Base-by-base conservation (phyloP, 2,113 vertebrate genomes). In the Oryzias melastigma region DNA sequence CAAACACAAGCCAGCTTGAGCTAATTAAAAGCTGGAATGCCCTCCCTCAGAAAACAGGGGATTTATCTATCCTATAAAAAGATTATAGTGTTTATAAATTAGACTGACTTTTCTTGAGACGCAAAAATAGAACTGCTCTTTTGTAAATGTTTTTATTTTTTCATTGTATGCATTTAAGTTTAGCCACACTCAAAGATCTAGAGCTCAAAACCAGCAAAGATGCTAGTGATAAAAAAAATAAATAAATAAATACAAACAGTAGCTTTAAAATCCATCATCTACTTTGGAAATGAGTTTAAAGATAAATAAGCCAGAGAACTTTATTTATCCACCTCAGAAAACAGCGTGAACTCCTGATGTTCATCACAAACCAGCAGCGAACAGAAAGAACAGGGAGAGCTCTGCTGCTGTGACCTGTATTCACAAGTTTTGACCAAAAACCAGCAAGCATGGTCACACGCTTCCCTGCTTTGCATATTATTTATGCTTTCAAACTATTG, bases 321-420 rank as follows among this genome's bases (percentile, higher is more conserved):
- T 75, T 64, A 77, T 81, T 80, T 72, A 68, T 77, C 58, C 35
- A 24, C 46, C 40, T 58, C 35, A 22, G 42, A 20, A 7, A 40
- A 5, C 4, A 27, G 67, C 44, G 46, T 48, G 61, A 24, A 61
- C 48, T 68, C 35, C 70, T 65, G 16, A 62, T 41, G 46, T 49
- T 58, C 54, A 80, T 62, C 72, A 58, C 42, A 82, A 80, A 81
- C 68, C 45, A n/a, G 53, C 47, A 53, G 49, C 48, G 68, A 81
- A 83, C 58, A 50, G 71, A 56, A 66, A 63, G 45, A 58, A 52
- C 7, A 29, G 58, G 35, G 16, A 63, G 49, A 62, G 46, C 6
- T 43, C 24, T 2, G 27, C 45, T 49, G 77, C 55, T 24, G 57
- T 58, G 12, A 46, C 10, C 62, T 63, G 25, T 65, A 22, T 48